Conservation (phyloP, 1,140 invertebrate genomes). For the Drosophila nigrodunni region DNA sequence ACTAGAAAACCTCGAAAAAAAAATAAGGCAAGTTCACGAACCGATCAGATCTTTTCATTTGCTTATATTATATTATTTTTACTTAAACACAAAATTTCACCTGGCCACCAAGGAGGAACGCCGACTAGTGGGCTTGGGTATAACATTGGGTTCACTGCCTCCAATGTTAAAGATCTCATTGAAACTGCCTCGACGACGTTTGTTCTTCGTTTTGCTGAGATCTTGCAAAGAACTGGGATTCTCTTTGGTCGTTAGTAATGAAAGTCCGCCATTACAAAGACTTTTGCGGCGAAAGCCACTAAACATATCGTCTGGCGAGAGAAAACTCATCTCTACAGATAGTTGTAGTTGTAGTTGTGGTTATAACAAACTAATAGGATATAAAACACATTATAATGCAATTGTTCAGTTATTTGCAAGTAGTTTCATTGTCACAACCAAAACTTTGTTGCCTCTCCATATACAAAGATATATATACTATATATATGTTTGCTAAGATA, state of each 20-base stretch:
- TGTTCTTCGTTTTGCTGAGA: conserved; percentile 62
- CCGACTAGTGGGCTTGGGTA: conserved; percentile 21
- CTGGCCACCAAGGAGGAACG: conserved; percentile 64
- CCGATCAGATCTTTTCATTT: not conserved
- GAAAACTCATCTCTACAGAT: conserved; percentile 56
- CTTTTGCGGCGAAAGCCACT: conserved; percentile 66
- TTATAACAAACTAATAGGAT: conserved; percentile 1
- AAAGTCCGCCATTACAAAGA: conserved; percentile 62
- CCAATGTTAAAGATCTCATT: conserved; percentile 60
- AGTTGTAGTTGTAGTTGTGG: no score
- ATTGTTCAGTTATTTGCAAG: conserved; percentile 5
- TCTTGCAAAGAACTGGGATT: conserved; percentile 35
- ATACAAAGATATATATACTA: not conserved
- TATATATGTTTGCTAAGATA: conserved; percentile 6
- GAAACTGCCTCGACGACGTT: conserved; percentile 82
- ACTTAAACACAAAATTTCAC: conserved; percentile 26
- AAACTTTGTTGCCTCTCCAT: not conserved
- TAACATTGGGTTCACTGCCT: conserved; percentile 14
- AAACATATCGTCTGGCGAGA: conserved; percentile 65
- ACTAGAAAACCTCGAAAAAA: not conserved
- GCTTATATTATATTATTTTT: not conserved
- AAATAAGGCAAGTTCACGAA: not conserved
- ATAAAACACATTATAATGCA: not conserved
- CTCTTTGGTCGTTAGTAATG: conserved; percentile 42
- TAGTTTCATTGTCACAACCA: conserved; percentile 21